Percentiles rank a stretch among this genome's conserved stretches.
Conservation (phyloP, 92 coral and sea anemone species). For the Epizoanthus fatuus region DNA sequence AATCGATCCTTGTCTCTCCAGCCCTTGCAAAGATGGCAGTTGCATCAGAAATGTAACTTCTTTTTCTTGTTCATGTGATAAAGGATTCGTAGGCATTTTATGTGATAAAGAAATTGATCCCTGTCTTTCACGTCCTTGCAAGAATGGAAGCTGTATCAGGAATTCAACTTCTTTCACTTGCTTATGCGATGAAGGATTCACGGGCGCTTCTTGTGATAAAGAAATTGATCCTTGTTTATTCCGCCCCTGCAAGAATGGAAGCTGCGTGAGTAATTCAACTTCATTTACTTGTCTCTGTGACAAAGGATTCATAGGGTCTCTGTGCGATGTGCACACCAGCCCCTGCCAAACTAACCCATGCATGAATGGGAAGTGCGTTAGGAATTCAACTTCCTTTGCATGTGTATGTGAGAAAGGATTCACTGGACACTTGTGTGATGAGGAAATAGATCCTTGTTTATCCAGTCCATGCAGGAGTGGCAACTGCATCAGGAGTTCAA, state of each 20-base stretch:
- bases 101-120: constrained; percentile 54
- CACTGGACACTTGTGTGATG: constrained; percentile 61
- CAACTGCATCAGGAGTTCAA: constrained; percentile 49
- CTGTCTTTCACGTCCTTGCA: constrained; percentile 65
- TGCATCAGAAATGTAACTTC: constrained; percentile 39
- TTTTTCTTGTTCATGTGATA: constrained; percentile 70
- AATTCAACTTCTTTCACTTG: constrained; percentile 55
- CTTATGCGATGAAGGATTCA: constrained; percentile 71
- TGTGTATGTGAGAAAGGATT: constrained; percentile 75
- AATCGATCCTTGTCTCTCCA: constrained; percentile 62
- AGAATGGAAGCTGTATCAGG: constrained; percentile 53
- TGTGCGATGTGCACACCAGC: constrained; percentile 38
- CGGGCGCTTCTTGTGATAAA: constrained; percentile 71
- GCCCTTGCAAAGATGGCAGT: constrained; percentile 74
- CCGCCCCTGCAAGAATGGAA: constrained; percentile 82
- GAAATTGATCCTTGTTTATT: constrained; percentile 66
- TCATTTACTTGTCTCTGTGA: constrained; percentile 73
- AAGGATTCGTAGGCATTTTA: constrained; percentile 60
- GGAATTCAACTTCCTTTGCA: constrained; percentile 37
- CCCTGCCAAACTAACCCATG: constrained; percentile 71
- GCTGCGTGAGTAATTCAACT: constrained; percentile 50
- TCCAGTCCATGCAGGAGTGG: constrained; percentile 88
- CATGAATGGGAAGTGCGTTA: constrained; percentile 53
- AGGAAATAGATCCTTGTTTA: constrained; percentile 44
- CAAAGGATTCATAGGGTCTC: constrained; percentile 66